These are phyloP conservation scores for Neoarius graeffei DNA, from an alignment of 2,113 vertebrate species.

Conservation along the genomic window DNA sequence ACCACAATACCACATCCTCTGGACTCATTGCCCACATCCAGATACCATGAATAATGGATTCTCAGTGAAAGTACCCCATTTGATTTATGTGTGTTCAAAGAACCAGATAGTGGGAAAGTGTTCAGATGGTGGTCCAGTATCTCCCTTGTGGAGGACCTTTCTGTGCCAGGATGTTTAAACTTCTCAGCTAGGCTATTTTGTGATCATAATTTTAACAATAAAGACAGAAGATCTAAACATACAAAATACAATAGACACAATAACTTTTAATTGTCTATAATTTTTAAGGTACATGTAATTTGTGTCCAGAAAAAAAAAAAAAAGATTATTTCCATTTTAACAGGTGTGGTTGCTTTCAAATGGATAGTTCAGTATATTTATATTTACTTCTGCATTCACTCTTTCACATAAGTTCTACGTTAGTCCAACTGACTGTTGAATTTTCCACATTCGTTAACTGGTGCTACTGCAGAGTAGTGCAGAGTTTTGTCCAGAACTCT, in stretches of 20 bases:
- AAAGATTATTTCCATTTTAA: neutral
- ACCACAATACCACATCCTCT: conserved; percentile 63
- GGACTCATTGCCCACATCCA: conserved; percentile 55
- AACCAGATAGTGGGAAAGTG: conserved; percentile 21
- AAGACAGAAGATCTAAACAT: neutral
- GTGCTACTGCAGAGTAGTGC: neutral
- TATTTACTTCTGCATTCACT: neutral
- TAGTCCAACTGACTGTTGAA: neutral
- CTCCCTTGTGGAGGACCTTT: conserved; percentile 12
- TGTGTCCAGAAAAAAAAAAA: neutral
- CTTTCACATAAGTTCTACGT: neutral
- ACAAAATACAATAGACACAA: neutral
- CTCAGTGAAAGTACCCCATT: conserved; percentile 48
- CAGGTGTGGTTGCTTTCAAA: neutral
- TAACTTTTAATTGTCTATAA: neutral
- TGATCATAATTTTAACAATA: conserved; percentile 5
- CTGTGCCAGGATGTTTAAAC: neutral
- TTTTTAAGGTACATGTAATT: neutral
- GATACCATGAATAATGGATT: conserved; percentile 59
- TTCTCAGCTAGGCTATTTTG: neutral
- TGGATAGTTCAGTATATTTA: neutral
- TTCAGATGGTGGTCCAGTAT: conserved; percentile 49
- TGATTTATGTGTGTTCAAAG: conserved; percentile 59
- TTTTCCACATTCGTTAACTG: conserved; percentile 12
- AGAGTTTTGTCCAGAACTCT: neutral